Base-by-base conservation (phyloP, 2,888 invertebrate species). In the Oscheius sp. region DNA sequence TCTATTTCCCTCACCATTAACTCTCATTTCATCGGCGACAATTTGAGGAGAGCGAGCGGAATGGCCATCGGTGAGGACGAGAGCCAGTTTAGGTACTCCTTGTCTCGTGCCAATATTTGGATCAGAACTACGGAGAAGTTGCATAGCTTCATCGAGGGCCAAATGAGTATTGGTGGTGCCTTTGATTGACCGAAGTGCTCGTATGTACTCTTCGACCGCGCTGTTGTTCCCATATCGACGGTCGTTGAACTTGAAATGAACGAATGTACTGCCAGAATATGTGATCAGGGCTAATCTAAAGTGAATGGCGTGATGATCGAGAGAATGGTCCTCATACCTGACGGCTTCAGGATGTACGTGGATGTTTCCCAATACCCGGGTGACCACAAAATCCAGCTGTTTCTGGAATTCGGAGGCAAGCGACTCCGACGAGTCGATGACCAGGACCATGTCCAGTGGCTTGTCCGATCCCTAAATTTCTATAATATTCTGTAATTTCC, bases 301-400 rank as follows among this genome's bases (percentile, higher is more conserved):
- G 25, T 0, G 7, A 2, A n/a, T 13, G 9, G 2, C 35, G 12
- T n/a, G 5, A 3, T 13, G 3, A n/a, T 41, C 16, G 43, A 12
- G 21, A 49, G 21, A 45, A n/a, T n/a, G n/a, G n/a, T n/a, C 12
- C 0, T 1, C 71, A 25, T 21, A 79, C 82, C 85, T 76, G 18
- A 87, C 87, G 6, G 88, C 87, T 27, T 87, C 86, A 0, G 86
- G 85, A 66, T 88, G 86, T 23, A 88, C 81, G 69, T 88, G 86
- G 53, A 87, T 81, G 74, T 86, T 82, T 16, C 79, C 78, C n/a
- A 87, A 69, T n/a, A 86, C 76, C 16, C 87, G 76, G 18, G 85
- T 82, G 21, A 81, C 76, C 5, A 81, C 79, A 71, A 86, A 87
- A 43, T 82, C 75, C 25, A 86, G 79, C 76, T 81, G 74, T 41